phyloP scores from a whole-genome alignment of 2,888 invertebrate species.

The Athalia cordata region DNA sequence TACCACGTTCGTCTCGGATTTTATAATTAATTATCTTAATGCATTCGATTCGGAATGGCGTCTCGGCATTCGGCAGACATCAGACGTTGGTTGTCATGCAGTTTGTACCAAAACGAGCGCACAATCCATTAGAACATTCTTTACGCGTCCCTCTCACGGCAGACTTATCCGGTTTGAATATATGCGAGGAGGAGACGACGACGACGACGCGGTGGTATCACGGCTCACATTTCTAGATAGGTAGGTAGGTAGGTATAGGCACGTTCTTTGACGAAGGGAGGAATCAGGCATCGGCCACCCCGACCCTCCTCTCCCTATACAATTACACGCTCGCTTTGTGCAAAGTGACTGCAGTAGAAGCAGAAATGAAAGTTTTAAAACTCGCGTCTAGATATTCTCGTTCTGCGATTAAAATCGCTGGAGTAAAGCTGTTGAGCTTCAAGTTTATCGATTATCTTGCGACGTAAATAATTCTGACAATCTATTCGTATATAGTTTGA shows the following conservation, averaged over 20 bases:
- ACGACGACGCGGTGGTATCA: slow-evolving; percentile 3
- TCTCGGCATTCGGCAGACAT: slow-evolving; percentile 45
- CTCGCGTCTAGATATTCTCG: background rate
- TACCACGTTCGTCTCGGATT: slow-evolving; percentile 55
- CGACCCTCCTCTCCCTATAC: slow-evolving; percentile 3
- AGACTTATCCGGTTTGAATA: slow-evolving; percentile 41
- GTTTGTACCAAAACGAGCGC: slow-evolving; percentile 25
- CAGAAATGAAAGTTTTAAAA: slow-evolving; percentile 11
- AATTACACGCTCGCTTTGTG: slow-evolving; percentile 39
- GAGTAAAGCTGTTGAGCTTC: background rate
- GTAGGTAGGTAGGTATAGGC: background rate
- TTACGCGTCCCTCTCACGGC: slow-evolving; percentile 31
- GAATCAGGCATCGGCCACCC: background rate
- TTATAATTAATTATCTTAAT: slow-evolving; percentile 68
- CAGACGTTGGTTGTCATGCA: slow-evolving; percentile 17
- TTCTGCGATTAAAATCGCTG: slow-evolving; percentile 16
- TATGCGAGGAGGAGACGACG: slow-evolving; percentile 28
- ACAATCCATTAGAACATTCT: slow-evolving; percentile 44
- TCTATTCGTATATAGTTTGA: too few relatives aligned
- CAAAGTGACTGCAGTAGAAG: slow-evolving; percentile 39
- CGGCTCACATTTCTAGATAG: background rate
- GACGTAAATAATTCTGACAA: too few relatives aligned
- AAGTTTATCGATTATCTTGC: background rate
- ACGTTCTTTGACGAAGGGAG: slow-evolving; percentile 30
- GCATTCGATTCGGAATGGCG: slow-evolving; percentile 60